A percentile compares a stretch with the other conserved stretches of the same genome.
These are phyloP conservation scores for Spermophilus dauricus DNA, from an alignment of 2,113 vertebrate genomes.

Conservation along the genomic window DNA sequence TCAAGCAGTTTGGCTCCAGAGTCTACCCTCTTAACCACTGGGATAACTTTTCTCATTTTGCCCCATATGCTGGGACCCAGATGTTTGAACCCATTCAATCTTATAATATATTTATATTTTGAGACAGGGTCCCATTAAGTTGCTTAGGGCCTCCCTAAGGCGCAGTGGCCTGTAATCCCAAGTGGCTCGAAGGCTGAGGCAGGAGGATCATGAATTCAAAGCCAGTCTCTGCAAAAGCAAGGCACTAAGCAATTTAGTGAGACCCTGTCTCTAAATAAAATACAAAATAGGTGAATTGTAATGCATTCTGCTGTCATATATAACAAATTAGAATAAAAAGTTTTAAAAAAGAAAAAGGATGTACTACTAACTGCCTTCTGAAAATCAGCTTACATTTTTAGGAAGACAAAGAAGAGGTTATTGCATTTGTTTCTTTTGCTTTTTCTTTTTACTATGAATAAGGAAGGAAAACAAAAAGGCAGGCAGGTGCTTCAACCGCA, in stretches of 20 bases:
- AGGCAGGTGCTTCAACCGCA: background rate
- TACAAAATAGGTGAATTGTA: too few relatives aligned
- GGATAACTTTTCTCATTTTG: slow-evolving; percentile 37
- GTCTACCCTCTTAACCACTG: background rate
- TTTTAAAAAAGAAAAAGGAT: background rate
- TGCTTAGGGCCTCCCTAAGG: too few relatives aligned
- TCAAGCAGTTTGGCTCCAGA: background rate
- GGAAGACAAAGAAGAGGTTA: background rate
- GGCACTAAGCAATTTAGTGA: too few relatives aligned
- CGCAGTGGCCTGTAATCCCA: too few relatives aligned
- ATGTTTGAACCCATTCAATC: slow-evolving; percentile 2
- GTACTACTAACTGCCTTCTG: background rate
- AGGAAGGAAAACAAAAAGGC: background rate
- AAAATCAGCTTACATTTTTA: background rate
- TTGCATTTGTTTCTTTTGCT: background rate
- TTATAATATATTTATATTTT: background rate
- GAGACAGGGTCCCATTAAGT: too few relatives aligned
- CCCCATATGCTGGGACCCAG: background rate
- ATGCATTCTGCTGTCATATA: too few relatives aligned
- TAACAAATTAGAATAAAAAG: too few relatives aligned
- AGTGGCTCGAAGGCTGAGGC: too few relatives aligned
- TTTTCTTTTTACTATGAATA: background rate
- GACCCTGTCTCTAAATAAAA: too few relatives aligned
- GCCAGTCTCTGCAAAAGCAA: too few relatives aligned
- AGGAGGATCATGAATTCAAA: too few relatives aligned